Evolutionary conservation across 2,888 invertebrate genomes (phyloP).

Genomic region (Lasioglossum zephyrum): DNA sequence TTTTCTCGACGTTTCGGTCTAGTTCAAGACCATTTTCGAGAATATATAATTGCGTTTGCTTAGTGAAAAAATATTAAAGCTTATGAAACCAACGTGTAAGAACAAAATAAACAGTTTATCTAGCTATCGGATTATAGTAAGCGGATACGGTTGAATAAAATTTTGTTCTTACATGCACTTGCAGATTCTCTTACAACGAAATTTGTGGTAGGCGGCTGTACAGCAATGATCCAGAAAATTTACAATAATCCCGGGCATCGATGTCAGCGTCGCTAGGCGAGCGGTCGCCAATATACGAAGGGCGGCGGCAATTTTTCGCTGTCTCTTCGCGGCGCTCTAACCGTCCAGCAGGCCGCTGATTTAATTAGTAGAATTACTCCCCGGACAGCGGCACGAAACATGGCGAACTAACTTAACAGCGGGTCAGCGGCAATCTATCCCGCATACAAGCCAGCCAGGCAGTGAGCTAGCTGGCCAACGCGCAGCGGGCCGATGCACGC

Average conservation of each 20-base stretch:
- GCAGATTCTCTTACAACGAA: background rate
- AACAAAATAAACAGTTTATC: no score
- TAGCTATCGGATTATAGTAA: no score
- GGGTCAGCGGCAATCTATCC: slow-evolving; percentile 81
- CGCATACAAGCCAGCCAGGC: slow-evolving; percentile 44
- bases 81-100: no score
- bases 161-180: background rate
- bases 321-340: slow-evolving; percentile 38
- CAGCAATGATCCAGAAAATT: background rate
- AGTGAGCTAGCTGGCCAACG: background rate
- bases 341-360: slow-evolving; percentile 65
- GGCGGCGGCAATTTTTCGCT: slow-evolving; percentile 52
- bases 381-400: slow-evolving; percentile 74
- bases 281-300: background rate
- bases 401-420: slow-evolving; percentile 81
- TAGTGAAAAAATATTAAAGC: no score
- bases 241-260: background rate
- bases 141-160: background rate
- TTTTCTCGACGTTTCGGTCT: no score
- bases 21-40: no score
- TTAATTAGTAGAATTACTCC: slow-evolving; percentile 82
- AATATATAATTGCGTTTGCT: no score
- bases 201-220: background rate
- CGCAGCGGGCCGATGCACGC: slow-evolving; percentile 37
- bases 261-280: slow-evolving; percentile 11